phyloP scores from a whole-genome alignment of 2,797 vertebrate species.

The Pachyuromys duprasi region DNA sequence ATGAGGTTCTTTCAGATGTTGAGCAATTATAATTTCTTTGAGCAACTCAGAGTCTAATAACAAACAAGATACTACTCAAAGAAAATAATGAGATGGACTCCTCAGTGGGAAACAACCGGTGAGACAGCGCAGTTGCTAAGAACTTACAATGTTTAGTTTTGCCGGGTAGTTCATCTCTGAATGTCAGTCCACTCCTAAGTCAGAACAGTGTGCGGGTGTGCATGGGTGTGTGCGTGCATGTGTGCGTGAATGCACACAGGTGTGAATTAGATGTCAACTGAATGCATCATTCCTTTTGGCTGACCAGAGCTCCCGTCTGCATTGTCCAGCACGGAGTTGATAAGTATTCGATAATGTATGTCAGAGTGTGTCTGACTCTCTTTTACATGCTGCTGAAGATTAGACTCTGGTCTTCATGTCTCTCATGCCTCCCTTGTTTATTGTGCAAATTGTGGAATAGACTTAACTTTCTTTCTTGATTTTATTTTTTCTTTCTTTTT shows the following conservation, averaged over 20 bases:
- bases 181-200: neutral
- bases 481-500: neutral
- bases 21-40: neutral
- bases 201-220: neutral
- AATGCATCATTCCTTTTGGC: neutral
- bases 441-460: neutral
- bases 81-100: neutral
- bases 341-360: neutral
- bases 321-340: no score
- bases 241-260: neutral
- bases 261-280: neutral
- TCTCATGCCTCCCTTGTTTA: neutral
- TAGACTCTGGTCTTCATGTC: neutral
- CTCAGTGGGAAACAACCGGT: no score
- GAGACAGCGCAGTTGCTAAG: neutral
- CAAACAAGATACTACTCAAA: neutral
- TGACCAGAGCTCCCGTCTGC: neutral
- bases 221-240: no score
- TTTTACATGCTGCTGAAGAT: neutral
- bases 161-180: neutral
- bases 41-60: slow-evolving; percentile 11
- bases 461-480: neutral
- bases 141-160: neutral
- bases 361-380: no score
- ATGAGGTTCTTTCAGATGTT: slow-evolving; percentile 1